phyloP scores from a whole-genome alignment of 2,888 invertebrate genomes.

The Helleia helle region DNA sequence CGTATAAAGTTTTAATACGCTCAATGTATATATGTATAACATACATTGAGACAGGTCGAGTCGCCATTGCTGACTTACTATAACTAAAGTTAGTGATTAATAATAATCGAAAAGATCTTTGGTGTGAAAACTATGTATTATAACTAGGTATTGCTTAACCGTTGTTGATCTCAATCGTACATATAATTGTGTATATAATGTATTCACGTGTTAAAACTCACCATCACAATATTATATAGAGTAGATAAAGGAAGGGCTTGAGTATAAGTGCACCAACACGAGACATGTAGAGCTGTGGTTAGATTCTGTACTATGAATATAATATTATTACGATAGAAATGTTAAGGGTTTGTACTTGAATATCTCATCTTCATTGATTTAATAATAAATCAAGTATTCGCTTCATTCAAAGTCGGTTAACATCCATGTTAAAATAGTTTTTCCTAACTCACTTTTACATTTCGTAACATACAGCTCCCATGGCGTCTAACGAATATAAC shows the following conservation, averaged over 20 bases:
- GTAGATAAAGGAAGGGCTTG: constrained; percentile 52
- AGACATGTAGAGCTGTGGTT: constrained; percentile 62
- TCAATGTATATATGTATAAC: background rate
- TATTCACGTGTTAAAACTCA: constrained; percentile 70
- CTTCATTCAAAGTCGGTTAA: too few species aligned
- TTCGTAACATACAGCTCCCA: too few species aligned
- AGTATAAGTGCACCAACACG: constrained; percentile 66
- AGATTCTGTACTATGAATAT: constrained; percentile 53
- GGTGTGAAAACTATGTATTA: constrained; percentile 21
- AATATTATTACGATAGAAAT: constrained; percentile 31
- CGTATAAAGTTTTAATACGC: background rate
- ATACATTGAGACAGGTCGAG: background rate
- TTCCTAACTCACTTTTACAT: too few species aligned
- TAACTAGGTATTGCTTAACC: constrained; percentile 58
- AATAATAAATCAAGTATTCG: too few species aligned
- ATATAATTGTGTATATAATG: constrained; percentile 67
- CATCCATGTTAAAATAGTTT: too few species aligned
- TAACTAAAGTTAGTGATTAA: constrained; percentile 19
- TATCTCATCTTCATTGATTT: constrained; percentile 1
- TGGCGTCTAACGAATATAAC: too few species aligned
- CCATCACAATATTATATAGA: constrained; percentile 52
- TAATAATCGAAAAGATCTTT: constrained; percentile 18
- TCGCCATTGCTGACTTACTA: background rate
- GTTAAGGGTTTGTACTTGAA: constrained; percentile 19
- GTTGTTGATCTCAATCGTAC: constrained; percentile 68